phyloP scores from a whole-genome alignment of 1,140 invertebrate genomes.

The Batillaria attramentaria region DNA sequence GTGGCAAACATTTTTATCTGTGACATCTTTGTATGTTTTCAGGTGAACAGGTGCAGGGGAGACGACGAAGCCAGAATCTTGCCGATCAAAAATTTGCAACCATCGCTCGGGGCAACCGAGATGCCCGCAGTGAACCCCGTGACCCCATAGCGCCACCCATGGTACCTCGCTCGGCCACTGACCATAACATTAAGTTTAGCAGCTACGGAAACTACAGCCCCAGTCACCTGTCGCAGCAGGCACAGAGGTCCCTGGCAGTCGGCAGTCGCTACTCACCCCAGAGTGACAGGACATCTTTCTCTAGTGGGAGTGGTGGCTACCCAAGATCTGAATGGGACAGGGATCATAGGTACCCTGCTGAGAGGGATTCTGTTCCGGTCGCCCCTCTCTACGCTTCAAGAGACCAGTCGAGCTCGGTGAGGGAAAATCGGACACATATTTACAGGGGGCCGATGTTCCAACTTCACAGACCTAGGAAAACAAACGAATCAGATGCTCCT shows the following conservation, averaged over 20 bases:
- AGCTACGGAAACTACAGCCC: not conserved
- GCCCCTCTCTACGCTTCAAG: not conserved
- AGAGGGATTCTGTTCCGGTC: not conserved
- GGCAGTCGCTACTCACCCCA: slow-evolving; percentile 18
- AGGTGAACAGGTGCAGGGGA: slow-evolving; percentile 8
- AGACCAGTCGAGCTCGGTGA: not conserved
- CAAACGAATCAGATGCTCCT: slow-evolving; percentile 46
- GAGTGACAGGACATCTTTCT: slow-evolving; percentile 12
- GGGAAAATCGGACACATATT: slow-evolving; percentile 44
- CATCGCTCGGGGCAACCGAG: slow-evolving; percentile 40
- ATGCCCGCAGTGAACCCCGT: slow-evolving; percentile 11
- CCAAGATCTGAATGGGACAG: not conserved
- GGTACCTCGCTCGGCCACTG: slow-evolving; percentile 39
- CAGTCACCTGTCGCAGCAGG: slow-evolving; percentile 20
- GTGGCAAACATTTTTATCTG: not conserved
- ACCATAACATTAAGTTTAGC: slow-evolving; percentile 38
- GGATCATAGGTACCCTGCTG: not conserved
- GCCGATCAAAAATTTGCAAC: slow-evolving; percentile 43
- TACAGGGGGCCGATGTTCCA: slow-evolving; percentile 39
- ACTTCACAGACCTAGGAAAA: slow-evolving; percentile 39
- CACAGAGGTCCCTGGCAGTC: slow-evolving; percentile 21
- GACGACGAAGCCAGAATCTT: slow-evolving; percentile 3
- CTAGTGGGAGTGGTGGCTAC: not conserved
- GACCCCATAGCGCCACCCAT: slow-evolving; percentile 25
- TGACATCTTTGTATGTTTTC: not conserved